Evolutionary conservation across 2,888 invertebrate genomes (phyloP), one percentile per base, ranked within the genome.

Genomic region (Timema cristinae): DNA sequence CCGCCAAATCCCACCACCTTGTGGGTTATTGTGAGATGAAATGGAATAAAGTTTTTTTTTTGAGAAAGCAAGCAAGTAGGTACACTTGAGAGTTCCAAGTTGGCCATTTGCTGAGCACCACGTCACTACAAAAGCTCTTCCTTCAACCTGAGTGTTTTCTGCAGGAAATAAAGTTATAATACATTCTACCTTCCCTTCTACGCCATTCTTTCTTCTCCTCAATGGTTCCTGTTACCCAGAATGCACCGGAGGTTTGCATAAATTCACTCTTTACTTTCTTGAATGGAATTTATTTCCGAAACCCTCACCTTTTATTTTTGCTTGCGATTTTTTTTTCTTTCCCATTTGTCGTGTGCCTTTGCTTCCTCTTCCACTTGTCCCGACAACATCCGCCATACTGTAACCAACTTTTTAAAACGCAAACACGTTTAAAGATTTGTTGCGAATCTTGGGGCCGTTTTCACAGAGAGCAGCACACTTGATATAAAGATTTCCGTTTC

Each of bases 91-190:
- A 32, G 32, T 32, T 32, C 32, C 32, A 32, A 32, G 32, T 32
- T 32, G 32, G 32, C 32, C 32, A 32, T 32, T 32, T 32, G 32
- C 32, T 32, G 32, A 32, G 32, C 32, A 32, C 32, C 32, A 32
- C 32, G 32, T 32, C 32, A 32, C 15, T 5, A 59, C 59, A 32
- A 51, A 66, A 50, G 56, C 67, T 48, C 63, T 72, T 72, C 72
- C 69, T 71, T 67, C 69, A 68, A 50, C 54, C 70, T 49, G 50
- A 50, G 67, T 50, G 59, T 68, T 68, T 71, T 71, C 71, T 51
- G 59, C 49, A 71, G 71, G 71, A 72, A 70, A 72, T 72, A 72
- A 70, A 72, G 70, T 72, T 72, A 72, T 69, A 70, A 72, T 69
- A 72, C 69, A 70, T 70, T 72, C 72, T 67, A 11, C n/a, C 54